phyloP scores from a whole-genome alignment of 1,140 invertebrate genomes.

The Monomorium pharaonis region DNA sequence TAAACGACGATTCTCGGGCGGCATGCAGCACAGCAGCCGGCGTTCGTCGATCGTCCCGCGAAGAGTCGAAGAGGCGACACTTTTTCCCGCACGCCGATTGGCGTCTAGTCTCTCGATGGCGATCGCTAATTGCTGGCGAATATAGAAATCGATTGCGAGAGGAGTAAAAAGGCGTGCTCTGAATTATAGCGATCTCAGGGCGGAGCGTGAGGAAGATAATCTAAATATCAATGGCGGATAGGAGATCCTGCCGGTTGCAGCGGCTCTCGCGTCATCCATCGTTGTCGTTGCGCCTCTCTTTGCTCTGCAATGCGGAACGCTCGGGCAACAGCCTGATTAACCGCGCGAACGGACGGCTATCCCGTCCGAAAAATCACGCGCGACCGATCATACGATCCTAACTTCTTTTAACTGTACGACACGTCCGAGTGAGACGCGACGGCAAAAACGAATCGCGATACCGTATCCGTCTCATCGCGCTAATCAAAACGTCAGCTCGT shows the following conservation, averaged over 20 bases:
- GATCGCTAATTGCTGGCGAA: constrained; percentile 39
- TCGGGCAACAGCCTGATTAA: neutral
- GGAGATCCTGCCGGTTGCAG: neutral
- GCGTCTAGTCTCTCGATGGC: neutral
- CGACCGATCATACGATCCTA: constrained; percentile 19
- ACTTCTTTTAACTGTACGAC: neutral
- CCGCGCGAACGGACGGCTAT: neutral
- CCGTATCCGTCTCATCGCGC: neutral
- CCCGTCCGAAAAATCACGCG: constrained; percentile 50
- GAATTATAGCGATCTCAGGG: constrained; percentile 34
- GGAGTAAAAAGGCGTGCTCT: constrained; percentile 19
- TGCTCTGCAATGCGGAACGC: constrained; percentile 35
- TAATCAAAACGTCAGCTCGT: constrained; percentile 69
- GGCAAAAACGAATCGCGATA: constrained; percentile 31
- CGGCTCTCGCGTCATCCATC: constrained; percentile 60
- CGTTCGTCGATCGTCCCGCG: neutral
- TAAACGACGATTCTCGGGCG: constrained; percentile 27
- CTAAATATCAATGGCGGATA: constrained; percentile 61
- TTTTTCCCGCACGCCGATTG: constrained; percentile 27
- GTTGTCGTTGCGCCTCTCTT: constrained; percentile 31
- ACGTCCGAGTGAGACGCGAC: neutral
- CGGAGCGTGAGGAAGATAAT: constrained; percentile 14
- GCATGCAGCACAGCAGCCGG: neutral
- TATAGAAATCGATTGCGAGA: constrained; percentile 22
- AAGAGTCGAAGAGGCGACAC: constrained; percentile 8